These are phyloP conservation scores for Rutilus rutilus DNA, from an alignment of 2,113 vertebrate genomes.

Conservation along the genomic window DNA sequence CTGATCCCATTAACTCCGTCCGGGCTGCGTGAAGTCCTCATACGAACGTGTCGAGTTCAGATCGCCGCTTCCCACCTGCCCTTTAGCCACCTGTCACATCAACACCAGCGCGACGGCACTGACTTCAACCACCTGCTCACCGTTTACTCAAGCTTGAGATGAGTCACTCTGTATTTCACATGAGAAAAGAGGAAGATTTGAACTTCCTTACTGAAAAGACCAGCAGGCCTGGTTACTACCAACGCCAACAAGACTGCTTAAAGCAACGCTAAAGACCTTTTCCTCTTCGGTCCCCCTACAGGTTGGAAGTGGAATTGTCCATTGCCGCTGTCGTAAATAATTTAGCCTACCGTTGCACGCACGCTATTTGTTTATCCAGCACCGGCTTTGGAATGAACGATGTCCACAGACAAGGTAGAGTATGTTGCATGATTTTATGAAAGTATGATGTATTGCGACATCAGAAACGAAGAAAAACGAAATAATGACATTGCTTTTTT, in stretches of 20 bases:
- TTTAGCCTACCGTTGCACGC: too few species aligned
- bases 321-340: too few species aligned
- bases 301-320: too few species aligned
- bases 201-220: neutral
- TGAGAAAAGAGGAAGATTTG: neutral
- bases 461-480: too few species aligned
- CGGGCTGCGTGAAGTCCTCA: conserved; percentile 54
- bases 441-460: too few species aligned
- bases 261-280: too few species aligned
- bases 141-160: conserved; percentile 61
- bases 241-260: neutral
- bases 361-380: too few species aligned
- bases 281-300: too few species aligned
- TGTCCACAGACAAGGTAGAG: too few species aligned
- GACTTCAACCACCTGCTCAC: conserved; percentile 64
- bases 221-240: neutral
- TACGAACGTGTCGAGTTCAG: neutral
- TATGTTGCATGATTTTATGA: too few species aligned
- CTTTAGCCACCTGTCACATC: conserved; percentile 43
- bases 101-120: conserved; percentile 30
- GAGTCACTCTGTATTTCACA: conserved; percentile 45
- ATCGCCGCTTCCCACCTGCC: conserved; percentile 24
- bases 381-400: too few species aligned
- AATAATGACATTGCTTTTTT: too few species aligned
- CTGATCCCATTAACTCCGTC: conserved; percentile 76